A percentile compares a stretch with the other conserved stretches of the same genome.
These are phyloP conservation scores for Catonia carolina DNA, from an alignment of 2,888 invertebrate species.

Conservation along the genomic window DNA sequence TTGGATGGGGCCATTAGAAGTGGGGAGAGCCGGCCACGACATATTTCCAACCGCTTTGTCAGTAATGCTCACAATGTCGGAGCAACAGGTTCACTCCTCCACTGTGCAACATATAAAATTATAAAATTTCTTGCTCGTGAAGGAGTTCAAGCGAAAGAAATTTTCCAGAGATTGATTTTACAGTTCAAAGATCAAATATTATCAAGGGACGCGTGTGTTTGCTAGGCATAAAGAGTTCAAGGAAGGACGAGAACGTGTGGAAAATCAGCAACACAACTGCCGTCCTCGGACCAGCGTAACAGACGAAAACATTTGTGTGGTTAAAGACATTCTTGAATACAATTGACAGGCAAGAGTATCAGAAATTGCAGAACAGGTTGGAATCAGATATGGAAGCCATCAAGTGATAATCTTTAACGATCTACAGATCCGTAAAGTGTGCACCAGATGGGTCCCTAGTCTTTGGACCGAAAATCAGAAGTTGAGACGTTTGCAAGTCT, in stretches of 20 bases:
- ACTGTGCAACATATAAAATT: not conserved
- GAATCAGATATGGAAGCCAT: not conserved
- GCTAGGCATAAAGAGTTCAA: not conserved
- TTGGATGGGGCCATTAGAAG: constrained; percentile 66
- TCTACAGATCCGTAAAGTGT: not conserved
- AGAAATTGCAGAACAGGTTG: not conserved
- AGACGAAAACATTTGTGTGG: constrained; percentile 10
- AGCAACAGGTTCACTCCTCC: not conserved
- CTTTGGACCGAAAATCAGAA: constrained; percentile 3
- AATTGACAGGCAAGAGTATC: not conserved
- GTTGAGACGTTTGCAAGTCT: constrained; percentile 2
- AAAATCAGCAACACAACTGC: constrained; percentile 9
- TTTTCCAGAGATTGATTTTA: constrained; percentile 5
- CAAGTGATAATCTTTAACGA: not conserved
- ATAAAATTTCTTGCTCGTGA: not conserved
- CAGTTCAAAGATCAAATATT: constrained; percentile 1
- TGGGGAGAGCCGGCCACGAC: no score
- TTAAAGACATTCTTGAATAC: not conserved
- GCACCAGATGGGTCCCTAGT: not conserved
- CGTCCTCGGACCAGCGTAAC: constrained; percentile 9
- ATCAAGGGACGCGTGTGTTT: constrained; percentile 7
- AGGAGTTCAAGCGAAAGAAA: not conserved
- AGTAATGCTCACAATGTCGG: not conserved
- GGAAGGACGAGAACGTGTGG: constrained; percentile 6
- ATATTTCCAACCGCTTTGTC: not conserved